Evolutionary conservation across 1,140 invertebrate species (phyloP).

Genomic region (Cheumatopsyche charites): DNA sequence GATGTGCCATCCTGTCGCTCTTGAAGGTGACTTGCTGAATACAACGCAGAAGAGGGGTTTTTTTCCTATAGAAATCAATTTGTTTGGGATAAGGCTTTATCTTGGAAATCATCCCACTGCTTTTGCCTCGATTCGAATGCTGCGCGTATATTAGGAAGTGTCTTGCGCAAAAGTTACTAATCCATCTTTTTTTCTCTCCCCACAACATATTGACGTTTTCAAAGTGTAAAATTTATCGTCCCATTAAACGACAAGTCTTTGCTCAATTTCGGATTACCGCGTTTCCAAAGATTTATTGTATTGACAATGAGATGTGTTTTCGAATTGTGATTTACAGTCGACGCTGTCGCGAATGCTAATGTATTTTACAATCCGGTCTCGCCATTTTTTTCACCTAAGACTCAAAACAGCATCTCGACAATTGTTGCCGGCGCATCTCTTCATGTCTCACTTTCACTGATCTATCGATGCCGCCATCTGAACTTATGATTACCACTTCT

Average conservation of each 20-base stretch:
- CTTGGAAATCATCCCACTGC: background rate
- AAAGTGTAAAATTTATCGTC: slow-evolving; percentile 15
- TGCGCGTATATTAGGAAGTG: background rate
- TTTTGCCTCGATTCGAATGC: background rate
- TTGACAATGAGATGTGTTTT: slow-evolving; percentile 5
- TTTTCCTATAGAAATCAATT: slow-evolving; percentile 18
- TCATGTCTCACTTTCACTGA: slow-evolving; percentile 19
- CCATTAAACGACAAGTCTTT: slow-evolving; percentile 5
- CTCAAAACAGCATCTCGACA: slow-evolving; percentile 12
- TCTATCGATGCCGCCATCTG: slow-evolving; percentile 26
- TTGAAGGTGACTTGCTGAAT: slow-evolving; percentile 21
- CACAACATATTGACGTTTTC: background rate
- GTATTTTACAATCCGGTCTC: slow-evolving; percentile 11
- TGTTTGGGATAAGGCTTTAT: slow-evolving; percentile 15
- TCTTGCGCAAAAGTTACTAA: slow-evolving; percentile 1
- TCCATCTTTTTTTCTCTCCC: background rate
- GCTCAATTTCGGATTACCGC: background rate
- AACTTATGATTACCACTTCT: slow-evolving; percentile 22
- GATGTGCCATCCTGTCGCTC: slow-evolving; percentile 8
- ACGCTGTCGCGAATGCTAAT: background rate
- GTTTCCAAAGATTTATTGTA: slow-evolving; percentile 14
- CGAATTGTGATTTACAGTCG: slow-evolving; percentile 1
- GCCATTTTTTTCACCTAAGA: slow-evolving; percentile 15
- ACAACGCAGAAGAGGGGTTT: slow-evolving; percentile 8
- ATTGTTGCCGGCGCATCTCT: slow-evolving; percentile 11